phyloP scores from a whole-genome alignment of 1,140 invertebrate genomes.

The Andrena cerasifolii region DNA sequence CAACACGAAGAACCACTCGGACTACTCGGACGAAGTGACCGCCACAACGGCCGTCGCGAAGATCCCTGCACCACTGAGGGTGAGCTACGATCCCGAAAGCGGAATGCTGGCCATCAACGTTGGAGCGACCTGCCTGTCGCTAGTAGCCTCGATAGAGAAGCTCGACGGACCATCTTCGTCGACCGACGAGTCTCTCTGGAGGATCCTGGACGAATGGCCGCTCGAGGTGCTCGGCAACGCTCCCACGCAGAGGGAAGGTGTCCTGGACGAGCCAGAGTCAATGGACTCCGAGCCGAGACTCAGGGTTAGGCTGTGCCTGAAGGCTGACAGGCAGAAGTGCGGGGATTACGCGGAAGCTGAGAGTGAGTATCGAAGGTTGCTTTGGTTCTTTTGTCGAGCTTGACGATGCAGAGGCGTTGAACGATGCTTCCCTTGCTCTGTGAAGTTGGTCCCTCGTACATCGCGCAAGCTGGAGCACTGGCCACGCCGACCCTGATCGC shows the following conservation, averaged over 20 bases:
- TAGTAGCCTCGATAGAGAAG: constrained; percentile 88
- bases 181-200: constrained; percentile 84
- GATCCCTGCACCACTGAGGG: constrained; percentile 90
- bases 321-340: constrained; percentile 90
- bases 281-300: constrained; percentile 85
- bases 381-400: no score
- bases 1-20: constrained; percentile 92
- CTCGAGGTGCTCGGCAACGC: constrained; percentile 87
- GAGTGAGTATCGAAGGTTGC: constrained; percentile 83
- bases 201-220: constrained; percentile 87
- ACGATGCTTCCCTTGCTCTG: not conserved
- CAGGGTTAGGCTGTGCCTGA: constrained; percentile 90
- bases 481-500: constrained; percentile 91
- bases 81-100: constrained; percentile 90
- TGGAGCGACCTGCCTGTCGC: constrained; percentile 87
- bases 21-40: constrained; percentile 91
- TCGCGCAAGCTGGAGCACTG: constrained; percentile 89
- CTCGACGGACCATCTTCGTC: constrained; percentile 75
- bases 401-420: not conserved
- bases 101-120: constrained; percentile 90
- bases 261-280: constrained; percentile 83
- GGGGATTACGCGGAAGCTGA: constrained; percentile 91
- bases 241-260: constrained; percentile 86
- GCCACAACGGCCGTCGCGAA: constrained; percentile 91
- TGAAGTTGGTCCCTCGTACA: constrained; percentile 90